phyloP scores from a whole-genome alignment of 2,888 invertebrate species.

The Zaprionus bogoriensis region DNA sequence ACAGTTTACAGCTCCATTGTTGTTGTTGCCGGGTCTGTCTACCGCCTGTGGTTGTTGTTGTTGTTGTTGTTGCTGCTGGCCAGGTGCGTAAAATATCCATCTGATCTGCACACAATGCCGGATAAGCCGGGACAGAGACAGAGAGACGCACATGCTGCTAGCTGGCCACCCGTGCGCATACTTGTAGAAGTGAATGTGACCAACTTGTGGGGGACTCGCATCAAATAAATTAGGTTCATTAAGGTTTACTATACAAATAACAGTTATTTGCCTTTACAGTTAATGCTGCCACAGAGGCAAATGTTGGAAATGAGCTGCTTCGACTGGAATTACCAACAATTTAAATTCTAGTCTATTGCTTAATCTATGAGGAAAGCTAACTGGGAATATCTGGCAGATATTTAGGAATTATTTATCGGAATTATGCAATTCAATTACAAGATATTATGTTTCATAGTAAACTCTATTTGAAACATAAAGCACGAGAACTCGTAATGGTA shows the following conservation, averaged over 20 bases:
- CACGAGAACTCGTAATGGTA: too few relatives aligned
- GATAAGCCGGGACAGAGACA: background rate
- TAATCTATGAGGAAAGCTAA: too few relatives aligned
- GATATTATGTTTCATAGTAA: too few relatives aligned
- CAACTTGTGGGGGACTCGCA: slow-evolving; percentile 29
- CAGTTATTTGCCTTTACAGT: slow-evolving; percentile 1
- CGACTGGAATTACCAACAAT: too few relatives aligned
- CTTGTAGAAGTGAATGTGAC: slow-evolving; percentile 26
- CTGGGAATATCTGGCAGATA: too few relatives aligned
- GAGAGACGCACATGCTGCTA: background rate
- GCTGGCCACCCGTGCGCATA: background rate
- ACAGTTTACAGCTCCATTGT: slow-evolving; percentile 60
- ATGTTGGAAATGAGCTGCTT: background rate
- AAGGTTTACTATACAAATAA: slow-evolving; percentile 20
- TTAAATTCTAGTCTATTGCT: too few relatives aligned
- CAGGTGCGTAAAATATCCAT: slow-evolving; percentile 52
- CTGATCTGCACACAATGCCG: slow-evolving; percentile 23
- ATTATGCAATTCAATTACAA: too few relatives aligned
- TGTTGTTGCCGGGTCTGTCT: slow-evolving; percentile 8
- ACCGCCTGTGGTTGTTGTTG: slow-evolving; percentile 2
- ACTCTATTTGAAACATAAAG: too few relatives aligned
- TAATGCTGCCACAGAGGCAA: too few relatives aligned
- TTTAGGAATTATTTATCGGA: too few relatives aligned
- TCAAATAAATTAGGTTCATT: slow-evolving; percentile 61
- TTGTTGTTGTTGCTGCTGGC: slow-evolving; percentile 17